Evolutionary conservation across 2,888 invertebrate genomes (phyloP), one percentile per base, ranked within the genome.

Genomic region (Hemithea aestivaria): DNA sequence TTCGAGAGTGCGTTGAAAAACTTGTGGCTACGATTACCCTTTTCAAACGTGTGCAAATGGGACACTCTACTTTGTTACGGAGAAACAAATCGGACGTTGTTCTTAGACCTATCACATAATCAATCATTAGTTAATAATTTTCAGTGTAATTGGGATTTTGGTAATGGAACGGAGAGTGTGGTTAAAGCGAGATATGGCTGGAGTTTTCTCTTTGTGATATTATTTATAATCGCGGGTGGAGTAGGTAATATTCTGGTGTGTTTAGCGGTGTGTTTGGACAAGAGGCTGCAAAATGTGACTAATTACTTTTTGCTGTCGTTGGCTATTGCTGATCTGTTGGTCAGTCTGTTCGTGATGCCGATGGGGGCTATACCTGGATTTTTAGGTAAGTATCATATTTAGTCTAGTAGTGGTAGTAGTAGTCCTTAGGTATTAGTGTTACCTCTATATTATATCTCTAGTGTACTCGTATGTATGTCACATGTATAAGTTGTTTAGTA

Each of bases 311-410:
- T 98, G 47, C 89, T 97, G 60, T 97, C 97, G 10, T 81, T 98
- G 72, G 97, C 97, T 27, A 93, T 97, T 35, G 97, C 98, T 34
- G 98, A 98, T 85, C 88, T 98, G 40, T 89, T 98, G 47, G 97
- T 98, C 67, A 96, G 96, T 65, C 82, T 96, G 48, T 94, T 97
- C 66, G 98, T 98, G 38, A 98, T 98, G 98, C 98, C 98, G 2
- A 90, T 97, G 73, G 96, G 96, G 43, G 96, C 98, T 22, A 93
- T 97, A 59, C 96, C 95, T 16, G 97, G 96, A 68, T 95, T 98
- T 82, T 88, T 96, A 65, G 97, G 97, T 97, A 75, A 94, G 94
- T 48, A 16, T n/a, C n/a, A n/a, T n/a, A n/a, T n/a, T n/a, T n/a
- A n/a, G n/a, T n/a, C n/a, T n/a, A n/a, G n/a, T n/a, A n/a, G n/a